Conservation (phyloP, 2,113 vertebrate genomes). For the Ellobius talpinus region DNA sequence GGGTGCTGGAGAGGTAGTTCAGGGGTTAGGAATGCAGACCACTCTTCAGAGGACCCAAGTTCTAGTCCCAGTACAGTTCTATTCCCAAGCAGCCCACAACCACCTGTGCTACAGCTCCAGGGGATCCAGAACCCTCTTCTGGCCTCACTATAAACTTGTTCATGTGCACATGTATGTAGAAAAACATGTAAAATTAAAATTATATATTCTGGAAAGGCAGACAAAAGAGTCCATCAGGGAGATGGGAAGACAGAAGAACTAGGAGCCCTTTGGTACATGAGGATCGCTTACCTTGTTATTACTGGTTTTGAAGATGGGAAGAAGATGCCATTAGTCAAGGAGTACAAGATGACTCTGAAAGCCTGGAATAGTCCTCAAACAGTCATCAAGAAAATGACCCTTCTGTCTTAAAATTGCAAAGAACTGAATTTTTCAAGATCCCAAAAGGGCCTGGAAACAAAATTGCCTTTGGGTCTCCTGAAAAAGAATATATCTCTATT, state of each 20-base stretch:
- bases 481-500: not conserved
- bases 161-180: not conserved
- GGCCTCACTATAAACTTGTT: not conserved
- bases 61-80: not conserved
- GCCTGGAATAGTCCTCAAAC: not conserved
- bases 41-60: not conserved
- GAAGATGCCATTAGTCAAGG: not conserved
- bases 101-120: not conserved
- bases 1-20: not conserved
- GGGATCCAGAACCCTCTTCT: not conserved
- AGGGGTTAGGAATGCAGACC: not conserved
- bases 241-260: not conserved
- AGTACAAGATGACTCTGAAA: not conserved
- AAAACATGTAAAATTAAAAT: not conserved
- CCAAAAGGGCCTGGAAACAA: not conserved
- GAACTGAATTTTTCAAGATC: not conserved
- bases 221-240: not conserved
- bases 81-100: not conserved
- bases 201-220: not conserved
- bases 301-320: not conserved
- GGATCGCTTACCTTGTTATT: not conserved
- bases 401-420: not conserved
- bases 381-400: not conserved
- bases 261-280: not conserved
- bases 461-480: not conserved